Evolutionary conservation across 1,140 invertebrate genomes (phyloP).

Genomic region (Brachionus sp.): DNA sequence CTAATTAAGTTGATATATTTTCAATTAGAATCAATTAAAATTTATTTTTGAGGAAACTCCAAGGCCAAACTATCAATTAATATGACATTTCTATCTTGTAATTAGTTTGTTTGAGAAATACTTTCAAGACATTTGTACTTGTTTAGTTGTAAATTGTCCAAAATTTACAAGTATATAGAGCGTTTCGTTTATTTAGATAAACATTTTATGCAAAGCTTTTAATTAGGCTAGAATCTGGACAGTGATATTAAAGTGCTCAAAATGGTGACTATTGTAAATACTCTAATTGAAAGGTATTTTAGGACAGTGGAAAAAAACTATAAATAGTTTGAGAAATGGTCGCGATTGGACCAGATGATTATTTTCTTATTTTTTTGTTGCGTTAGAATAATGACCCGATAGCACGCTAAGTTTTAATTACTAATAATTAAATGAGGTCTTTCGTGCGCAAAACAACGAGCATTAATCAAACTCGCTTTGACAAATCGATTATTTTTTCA

Average conservation of each 20-base stretch:
- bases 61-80: neutral
- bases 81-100: neutral
- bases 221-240: neutral
- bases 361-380: neutral
- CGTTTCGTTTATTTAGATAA: neutral
- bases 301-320: neutral
- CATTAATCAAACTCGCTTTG: neutral
- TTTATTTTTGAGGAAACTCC: neutral
- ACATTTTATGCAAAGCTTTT: neutral
- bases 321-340: neutral
- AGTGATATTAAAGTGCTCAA: neutral
- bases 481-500: constrained; percentile 4
- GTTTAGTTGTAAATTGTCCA: neutral
- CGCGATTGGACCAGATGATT: neutral
- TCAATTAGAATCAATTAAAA: neutral
- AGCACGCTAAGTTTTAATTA: neutral
- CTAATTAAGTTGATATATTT: neutral
- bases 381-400: neutral
- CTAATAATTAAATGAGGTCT: neutral
- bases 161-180: neutral
- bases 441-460: neutral
- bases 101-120: constrained; percentile 2
- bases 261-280: neutral
- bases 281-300: neutral
- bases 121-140: neutral